These are phyloP conservation scores for Dolichopus griseipennis DNA, from an alignment of 2,888 invertebrate genomes.

Conservation along the genomic window DNA sequence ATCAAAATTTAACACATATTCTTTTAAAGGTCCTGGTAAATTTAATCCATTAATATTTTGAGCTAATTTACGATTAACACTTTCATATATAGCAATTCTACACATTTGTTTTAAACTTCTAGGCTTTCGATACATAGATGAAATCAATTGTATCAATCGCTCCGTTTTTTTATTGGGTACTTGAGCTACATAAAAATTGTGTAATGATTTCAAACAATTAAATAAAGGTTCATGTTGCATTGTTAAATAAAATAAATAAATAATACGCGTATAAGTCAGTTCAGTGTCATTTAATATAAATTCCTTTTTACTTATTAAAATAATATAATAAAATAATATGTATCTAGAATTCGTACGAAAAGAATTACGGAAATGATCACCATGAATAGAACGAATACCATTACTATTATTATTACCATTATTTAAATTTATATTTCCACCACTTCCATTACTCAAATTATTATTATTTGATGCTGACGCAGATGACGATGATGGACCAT, in stretches of 20 bases:
- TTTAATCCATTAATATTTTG: conserved; percentile 56
- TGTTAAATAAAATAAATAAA: conserved; percentile 55
- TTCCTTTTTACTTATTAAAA: conserved; percentile 59
- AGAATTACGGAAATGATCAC: conserved; percentile 40
- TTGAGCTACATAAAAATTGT: conserved; percentile 54
- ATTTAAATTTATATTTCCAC: conserved; percentile 21
- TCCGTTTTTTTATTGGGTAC: conserved; percentile 55
- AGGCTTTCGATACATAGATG: conserved; percentile 56
- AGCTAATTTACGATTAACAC: conserved; percentile 56
- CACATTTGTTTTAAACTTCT: conserved; percentile 64
- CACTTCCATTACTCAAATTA: conserved; percentile 16
- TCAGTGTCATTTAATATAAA: conserved; percentile 53
- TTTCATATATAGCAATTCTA: conserved; percentile 59
- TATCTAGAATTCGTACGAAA: conserved; percentile 46
- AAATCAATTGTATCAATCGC: conserved; percentile 53
- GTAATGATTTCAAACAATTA: conserved; percentile 58
- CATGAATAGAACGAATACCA: conserved; percentile 27
- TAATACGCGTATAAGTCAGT: conserved; percentile 55
- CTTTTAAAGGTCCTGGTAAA: conserved; percentile 58
- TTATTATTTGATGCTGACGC: conserved; percentile 7
- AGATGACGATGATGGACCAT: conserved; percentile 18
- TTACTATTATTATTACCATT: conserved; percentile 17
- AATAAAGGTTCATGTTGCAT: conserved; percentile 62
- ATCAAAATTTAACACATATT: conserved; percentile 60
- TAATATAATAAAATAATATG: conserved; percentile 61